A percentile compares a stretch with the other conserved stretches of the same genome.
phyloP scores from a whole-genome alignment of 2,113 vertebrate genomes.

The Probosciger aterrimus region DNA sequence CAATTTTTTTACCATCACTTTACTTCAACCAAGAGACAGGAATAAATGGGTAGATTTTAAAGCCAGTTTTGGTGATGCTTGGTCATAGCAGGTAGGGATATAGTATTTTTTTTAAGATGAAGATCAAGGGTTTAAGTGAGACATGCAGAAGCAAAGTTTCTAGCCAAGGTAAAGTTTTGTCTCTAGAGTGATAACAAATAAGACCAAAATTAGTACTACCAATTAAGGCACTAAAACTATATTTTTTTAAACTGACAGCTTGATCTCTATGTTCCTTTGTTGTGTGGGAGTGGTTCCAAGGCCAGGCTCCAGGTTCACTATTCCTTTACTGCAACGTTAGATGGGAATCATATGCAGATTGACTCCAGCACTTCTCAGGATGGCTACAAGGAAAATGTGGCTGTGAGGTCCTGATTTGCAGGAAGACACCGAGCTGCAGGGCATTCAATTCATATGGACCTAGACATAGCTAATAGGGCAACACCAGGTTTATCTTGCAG shows the following conservation, averaged over 20 bases:
- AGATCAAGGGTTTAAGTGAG: neutral
- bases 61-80: neutral
- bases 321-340: neutral
- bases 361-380: neutral
- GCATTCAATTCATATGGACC: neutral
- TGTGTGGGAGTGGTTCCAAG: neutral
- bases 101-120: neutral
- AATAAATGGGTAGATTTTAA: neutral
- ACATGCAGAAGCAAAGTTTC: neutral
- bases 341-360: neutral
- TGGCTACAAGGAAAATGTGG: neutral
- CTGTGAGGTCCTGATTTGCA: neutral
- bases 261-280: neutral
- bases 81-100: neutral
- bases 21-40: neutral
- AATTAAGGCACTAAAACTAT: neutral
- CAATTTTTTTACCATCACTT: neutral
- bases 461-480: neutral
- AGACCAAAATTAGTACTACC: neutral
- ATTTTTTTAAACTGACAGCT: neutral
- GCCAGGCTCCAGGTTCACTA: neutral
- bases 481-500: neutral
- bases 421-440: accelerated
- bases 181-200: neutral
- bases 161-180: neutral